Evolutionary conservation across 1,140 invertebrate species (phyloP), one percentile per base, ranked within the genome.

Genomic region (Drosophila elegans): DNA sequence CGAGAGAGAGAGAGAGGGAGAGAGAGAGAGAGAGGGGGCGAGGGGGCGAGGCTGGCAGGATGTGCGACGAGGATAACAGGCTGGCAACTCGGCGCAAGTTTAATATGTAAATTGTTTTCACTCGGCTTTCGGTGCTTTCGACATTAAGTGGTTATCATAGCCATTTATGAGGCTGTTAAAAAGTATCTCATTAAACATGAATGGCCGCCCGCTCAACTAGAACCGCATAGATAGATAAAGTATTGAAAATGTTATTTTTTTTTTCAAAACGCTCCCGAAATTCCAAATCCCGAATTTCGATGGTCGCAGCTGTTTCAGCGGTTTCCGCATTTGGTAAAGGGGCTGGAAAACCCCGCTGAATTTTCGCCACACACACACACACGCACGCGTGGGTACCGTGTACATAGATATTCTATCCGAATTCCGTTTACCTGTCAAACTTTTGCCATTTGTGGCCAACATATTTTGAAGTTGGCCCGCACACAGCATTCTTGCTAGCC

Each of bases 111-210:
- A 88, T 88, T 88, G 83, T 88, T 88, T 88, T 89, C 82, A 69
- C 74, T 84, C 63, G 56, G 59, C 38, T 44, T 39, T 38, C 68
- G 67, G 49, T 74, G 59, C 67, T 68, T 74, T 90, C 81, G 80
- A 80, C 86, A 88, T 90, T 91, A 90, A 90, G 88, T 90, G 88
- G 88, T 90, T 90, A 90, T 90, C 88, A 90, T 91, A 91, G 88
- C 88, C 88, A 91, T 90, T 90, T 91, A 90, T 91, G 86, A 83
- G 88, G 83, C 83, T 91, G 89, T 90, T 89, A 84, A 90, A 90
- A 91, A 90, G 84, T 84, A 80, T 91, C 88, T 86, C 82, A 89
- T 89, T 89, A 89, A 89, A 89, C 85, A 90, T 90, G 78, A 82
- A 82, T 82, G 79, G 53, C 61, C 61, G 64, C 45, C 56, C 60